These are phyloP conservation scores for Aethes cnicana DNA, from an alignment of 2,888 invertebrate species.

Conservation along the genomic window DNA sequence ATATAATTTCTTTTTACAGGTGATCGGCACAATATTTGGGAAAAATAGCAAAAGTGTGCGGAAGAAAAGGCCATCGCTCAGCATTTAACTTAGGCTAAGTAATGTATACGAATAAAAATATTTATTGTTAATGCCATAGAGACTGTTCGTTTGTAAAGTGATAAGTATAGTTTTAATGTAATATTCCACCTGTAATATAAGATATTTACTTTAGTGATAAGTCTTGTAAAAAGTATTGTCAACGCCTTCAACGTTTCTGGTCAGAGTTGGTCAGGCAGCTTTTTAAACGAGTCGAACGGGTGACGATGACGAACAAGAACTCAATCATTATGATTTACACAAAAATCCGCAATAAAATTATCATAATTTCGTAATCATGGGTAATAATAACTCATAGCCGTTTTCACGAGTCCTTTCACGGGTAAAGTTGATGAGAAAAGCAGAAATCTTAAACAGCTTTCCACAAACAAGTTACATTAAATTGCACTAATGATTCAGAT, in stretches of 20 bases:
- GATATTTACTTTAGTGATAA: conserved; percentile 11
- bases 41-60: conserved; percentile 89
- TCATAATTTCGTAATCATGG: conserved; percentile 13
- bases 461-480: too few relatives aligned
- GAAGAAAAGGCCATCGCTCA: conserved; percentile 89
- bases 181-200: conserved; percentile 18
- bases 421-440: too few relatives aligned
- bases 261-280: conserved; percentile 14
- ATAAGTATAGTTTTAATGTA: conserved; percentile 33
- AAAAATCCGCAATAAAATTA: conserved; percentile 4
- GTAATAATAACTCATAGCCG: conserved; percentile 6
- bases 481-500: too few relatives aligned
- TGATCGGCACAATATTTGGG: conserved; percentile 89
- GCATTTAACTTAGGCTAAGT: conserved; percentile 81
- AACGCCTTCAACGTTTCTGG: conserved; percentile 20
- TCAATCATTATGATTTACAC: conserved; percentile 8
- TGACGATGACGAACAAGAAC: conserved; percentile 18
- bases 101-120: conserved; percentile 46
- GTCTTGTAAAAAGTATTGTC: neutral
- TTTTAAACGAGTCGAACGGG: conserved; percentile 22
- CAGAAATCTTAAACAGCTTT: too few relatives aligned
- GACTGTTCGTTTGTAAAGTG: conserved; percentile 59
- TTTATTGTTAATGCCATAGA: conserved; percentile 54
- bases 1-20: conserved; percentile 52
- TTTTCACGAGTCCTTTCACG: too few relatives aligned